These are phyloP conservation scores for Xylophagus ater DNA, from an alignment of 2,888 invertebrate species.

Conservation along the genomic window DNA sequence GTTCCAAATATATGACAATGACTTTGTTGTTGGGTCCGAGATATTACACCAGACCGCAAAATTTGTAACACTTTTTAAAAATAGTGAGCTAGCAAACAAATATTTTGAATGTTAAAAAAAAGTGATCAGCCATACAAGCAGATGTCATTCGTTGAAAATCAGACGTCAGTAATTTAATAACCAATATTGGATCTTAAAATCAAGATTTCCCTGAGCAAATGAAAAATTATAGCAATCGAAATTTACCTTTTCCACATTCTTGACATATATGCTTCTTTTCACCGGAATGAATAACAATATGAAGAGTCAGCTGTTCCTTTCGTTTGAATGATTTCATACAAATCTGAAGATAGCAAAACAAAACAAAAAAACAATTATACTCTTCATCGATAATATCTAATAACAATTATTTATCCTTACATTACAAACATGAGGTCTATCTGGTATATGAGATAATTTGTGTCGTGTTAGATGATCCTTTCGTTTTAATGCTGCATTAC, in stretches of 20 bases:
- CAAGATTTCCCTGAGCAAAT: too few relatives aligned
- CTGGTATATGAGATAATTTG: slow-evolving; percentile 80
- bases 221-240: too few relatives aligned
- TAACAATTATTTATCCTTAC: slow-evolving; percentile 31
- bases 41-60: too few relatives aligned
- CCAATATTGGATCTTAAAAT: too few relatives aligned
- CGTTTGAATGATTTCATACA: slow-evolving; percentile 81
- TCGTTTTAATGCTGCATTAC: slow-evolving; percentile 75
- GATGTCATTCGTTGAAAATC: too few relatives aligned
- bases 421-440: slow-evolving; percentile 77
- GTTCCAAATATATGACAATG: too few relatives aligned
- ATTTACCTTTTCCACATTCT: slow-evolving; percentile 70
- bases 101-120: too few relatives aligned
- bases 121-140: too few relatives aligned
- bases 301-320: slow-evolving; percentile 77
- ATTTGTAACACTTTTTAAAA: too few relatives aligned
- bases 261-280: slow-evolving; percentile 79
- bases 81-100: too few relatives aligned
- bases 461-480: slow-evolving; percentile 80
- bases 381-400: neutral
- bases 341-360: slow-evolving; percentile 34
- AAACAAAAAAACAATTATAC: neutral
- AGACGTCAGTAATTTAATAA: too few relatives aligned
- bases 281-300: slow-evolving; percentile 83
- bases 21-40: too few relatives aligned